Conservation (phyloP, 2,113 vertebrate genomes). For the Cygnus atratus region DNA sequence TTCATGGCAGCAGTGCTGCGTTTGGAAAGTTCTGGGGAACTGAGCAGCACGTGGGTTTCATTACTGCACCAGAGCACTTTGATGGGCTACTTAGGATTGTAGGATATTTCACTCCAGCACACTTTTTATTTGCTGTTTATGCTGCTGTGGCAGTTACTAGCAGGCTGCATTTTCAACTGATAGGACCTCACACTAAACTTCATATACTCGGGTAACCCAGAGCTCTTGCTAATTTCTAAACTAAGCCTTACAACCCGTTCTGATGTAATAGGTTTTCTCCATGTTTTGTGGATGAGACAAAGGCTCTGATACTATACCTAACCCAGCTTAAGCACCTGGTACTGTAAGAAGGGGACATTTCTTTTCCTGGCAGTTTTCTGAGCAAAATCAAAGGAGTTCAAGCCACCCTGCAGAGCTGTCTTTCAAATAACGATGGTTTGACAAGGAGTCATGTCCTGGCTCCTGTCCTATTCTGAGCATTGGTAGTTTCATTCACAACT, state of each 20-base stretch:
- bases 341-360: background rate
- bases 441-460: background rate
- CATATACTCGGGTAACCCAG: background rate
- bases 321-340: background rate
- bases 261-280: background rate
- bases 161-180: background rate
- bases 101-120: background rate
- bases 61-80: background rate
- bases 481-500: background rate
- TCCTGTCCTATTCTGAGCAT: background rate
- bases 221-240: background rate
- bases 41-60: background rate
- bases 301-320: background rate
- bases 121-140: background rate
- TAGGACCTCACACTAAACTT: background rate
- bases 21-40: background rate
- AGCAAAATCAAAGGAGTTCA: background rate
- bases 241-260: background rate
- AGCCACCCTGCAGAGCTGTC: background rate
- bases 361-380: background rate
- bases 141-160: background rate
- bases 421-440: background rate
- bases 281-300: background rate
- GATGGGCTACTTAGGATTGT: background rate
- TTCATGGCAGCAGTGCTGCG: background rate